These are phyloP conservation scores for Prochilodus magdalenae DNA, from an alignment of 2,113 vertebrate genomes.

Conservation along the genomic window DNA sequence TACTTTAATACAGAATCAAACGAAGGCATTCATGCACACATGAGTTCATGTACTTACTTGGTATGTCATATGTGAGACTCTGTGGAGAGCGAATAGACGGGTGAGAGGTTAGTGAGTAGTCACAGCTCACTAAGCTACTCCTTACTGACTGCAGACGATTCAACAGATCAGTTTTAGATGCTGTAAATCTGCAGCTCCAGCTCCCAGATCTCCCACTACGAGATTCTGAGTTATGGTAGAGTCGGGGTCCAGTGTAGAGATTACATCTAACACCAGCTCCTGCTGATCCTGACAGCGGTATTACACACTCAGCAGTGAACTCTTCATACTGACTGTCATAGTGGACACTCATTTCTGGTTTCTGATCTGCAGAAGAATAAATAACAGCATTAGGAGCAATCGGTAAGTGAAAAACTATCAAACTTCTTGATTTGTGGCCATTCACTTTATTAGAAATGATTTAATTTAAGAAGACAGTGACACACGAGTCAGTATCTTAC, in stretches of 20 bases:
- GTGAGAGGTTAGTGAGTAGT: constrained; percentile 41
- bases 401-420: too few species aligned
- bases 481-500: not conserved
- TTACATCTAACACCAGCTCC: constrained; percentile 35
- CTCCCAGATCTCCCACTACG: not conserved
- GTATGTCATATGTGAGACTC: constrained; percentile 24
- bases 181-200: not conserved
- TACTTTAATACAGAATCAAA: too few species aligned
- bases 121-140: constrained; percentile 49
- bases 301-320: not conserved
- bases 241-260: constrained; percentile 52
- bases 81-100: constrained; percentile 33
- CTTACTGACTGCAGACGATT: constrained; percentile 25
- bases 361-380: constrained; percentile 12
- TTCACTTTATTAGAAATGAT: too few species aligned
- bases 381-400: too few species aligned
- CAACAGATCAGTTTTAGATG: constrained; percentile 10
- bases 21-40: not conserved
- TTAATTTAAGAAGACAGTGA: too few species aligned
- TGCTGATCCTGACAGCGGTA: constrained; percentile 4
- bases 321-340: not conserved
- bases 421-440: too few species aligned
- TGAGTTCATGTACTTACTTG: constrained; percentile 10
- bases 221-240: fast-evolving
- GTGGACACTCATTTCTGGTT: not conserved